A percentile compares a stretch with the other conserved stretches of the same genome.
Conservation (phyloP, 2,113 vertebrate species). For the Neomonachus schauinslandi region DNA sequence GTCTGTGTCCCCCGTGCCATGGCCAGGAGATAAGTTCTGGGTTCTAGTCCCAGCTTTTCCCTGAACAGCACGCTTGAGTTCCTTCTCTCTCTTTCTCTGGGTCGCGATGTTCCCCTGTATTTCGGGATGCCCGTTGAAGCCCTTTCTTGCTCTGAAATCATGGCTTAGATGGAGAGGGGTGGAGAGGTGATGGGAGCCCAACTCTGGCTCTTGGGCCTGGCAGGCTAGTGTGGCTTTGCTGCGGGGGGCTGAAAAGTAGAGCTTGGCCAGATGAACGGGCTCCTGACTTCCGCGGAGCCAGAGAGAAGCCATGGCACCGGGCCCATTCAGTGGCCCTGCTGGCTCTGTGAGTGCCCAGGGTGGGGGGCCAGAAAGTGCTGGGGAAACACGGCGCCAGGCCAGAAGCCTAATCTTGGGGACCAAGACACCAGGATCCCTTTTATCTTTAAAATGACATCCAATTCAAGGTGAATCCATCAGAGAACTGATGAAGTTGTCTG, state of each 20-base stretch:
- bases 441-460: background rate
- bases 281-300: background rate
- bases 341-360: no score
- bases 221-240: no score
- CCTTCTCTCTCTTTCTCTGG: background rate
- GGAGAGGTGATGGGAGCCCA: background rate
- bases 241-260: background rate
- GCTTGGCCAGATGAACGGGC: background rate
- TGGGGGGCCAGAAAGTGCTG: fast-evolving
- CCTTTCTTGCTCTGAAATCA: background rate
- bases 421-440: background rate
- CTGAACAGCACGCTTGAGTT: background rate
- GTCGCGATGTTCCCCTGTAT: background rate
- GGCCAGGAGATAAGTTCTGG: background rate
- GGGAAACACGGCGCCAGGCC: background rate
- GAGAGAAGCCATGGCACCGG: background rate
- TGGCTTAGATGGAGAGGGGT: background rate
- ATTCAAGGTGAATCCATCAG: background rate
- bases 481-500: background rate
- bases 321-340: fast-evolving
- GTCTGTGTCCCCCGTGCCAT: background rate
- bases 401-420: background rate
- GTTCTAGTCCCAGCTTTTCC: background rate
- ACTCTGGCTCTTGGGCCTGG: background rate
- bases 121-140: background rate